Base-by-base conservation (phyloP, 1,140 invertebrate species). In the Diorhabda elongata region DNA sequence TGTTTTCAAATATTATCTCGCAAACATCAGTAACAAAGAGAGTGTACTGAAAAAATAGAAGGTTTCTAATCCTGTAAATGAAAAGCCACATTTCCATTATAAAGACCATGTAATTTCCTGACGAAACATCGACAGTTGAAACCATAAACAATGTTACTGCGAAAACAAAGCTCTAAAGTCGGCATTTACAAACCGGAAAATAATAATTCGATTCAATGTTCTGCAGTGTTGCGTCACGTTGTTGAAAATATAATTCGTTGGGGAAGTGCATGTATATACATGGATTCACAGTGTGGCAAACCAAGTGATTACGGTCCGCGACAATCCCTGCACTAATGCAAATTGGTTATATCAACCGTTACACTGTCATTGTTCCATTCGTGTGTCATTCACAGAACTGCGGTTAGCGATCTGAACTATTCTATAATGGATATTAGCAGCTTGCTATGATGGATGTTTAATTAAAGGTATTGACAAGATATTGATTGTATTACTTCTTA, bases 191-290 rank as follows among this genome's bases (percentile, higher is more conserved):
- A 43, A 42, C 42, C 59, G 59, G 59, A 61, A 61, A 61, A 61
- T 61, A 61, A 61, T 61, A 61, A 61, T 61, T 61, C 59, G 59
- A 61, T 61, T 61, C 59, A 61, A 61, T 61, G 59, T 61, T 61
- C 59, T 61, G 42, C 59, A 61, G 41, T 43, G 59, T 61, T 61
- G 59, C 59, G 26, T 61, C 26, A 8, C 26, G 59, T 43, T 61
- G 59, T 61, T 61, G 59, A 61, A 61, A 61, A 43, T 61, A 61
- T 61, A 61, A 61, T 61, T 61, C 59, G 42, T 42, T 42, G 26
- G 59, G 59, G 59, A 61, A 61, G 59, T 43, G 59, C 59, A 42
- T 43, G 59, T 61, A 52, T 52, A n/a, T 52, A 26, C 26, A 61
- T 43, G 59, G 42, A 61, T 61, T 61, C 59, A 61, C 59, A 61